Conservation (phyloP, 1,140 invertebrate species). For the Drosophila virilis region DNA sequence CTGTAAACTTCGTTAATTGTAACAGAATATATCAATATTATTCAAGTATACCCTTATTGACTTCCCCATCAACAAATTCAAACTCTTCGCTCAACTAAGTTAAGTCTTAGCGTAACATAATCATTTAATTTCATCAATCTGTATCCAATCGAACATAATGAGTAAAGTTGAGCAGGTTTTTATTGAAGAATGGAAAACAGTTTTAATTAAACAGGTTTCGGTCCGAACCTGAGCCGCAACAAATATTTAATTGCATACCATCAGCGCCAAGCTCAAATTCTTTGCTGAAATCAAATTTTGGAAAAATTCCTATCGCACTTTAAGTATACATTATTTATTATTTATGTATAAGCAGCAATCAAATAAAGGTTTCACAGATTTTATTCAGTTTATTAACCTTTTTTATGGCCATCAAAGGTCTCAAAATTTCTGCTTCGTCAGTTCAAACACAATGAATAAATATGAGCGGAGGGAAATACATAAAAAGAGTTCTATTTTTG, state of each 20-base stretch:
- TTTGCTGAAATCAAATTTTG: not conserved
- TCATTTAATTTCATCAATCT: not conserved
- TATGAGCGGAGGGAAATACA: not conserved
- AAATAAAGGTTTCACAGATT: conserved; percentile 3
- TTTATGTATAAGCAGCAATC: conserved; percentile 1
- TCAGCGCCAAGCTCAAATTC: not conserved
- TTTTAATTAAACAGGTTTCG: conserved; percentile 7
- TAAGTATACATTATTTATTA: not conserved
- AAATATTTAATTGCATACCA: not conserved
- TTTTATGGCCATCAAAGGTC: not conserved
- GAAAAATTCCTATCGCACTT: not conserved
- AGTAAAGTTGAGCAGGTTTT: conserved; percentile 12
- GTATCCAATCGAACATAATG: not conserved
- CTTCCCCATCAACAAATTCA: too few species aligned
- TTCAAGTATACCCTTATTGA: too few species aligned
- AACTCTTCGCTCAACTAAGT: too few species aligned
- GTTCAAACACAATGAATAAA: conserved; percentile 5
- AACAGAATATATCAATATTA: too few species aligned
- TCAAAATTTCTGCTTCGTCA: not conserved
- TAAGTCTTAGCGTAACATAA: too few species aligned
- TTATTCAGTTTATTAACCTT: conserved; percentile 1
- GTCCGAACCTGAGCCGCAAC: not conserved
- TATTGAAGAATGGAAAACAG: not conserved
- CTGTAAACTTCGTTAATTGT: not conserved
- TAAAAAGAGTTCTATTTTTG: not conserved